Percentiles rank a stretch among this genome's conserved stretches.
These are phyloP conservation scores for Tachystola acroxantha DNA, from an alignment of 2,888 invertebrate species.

Conservation along the genomic window DNA sequence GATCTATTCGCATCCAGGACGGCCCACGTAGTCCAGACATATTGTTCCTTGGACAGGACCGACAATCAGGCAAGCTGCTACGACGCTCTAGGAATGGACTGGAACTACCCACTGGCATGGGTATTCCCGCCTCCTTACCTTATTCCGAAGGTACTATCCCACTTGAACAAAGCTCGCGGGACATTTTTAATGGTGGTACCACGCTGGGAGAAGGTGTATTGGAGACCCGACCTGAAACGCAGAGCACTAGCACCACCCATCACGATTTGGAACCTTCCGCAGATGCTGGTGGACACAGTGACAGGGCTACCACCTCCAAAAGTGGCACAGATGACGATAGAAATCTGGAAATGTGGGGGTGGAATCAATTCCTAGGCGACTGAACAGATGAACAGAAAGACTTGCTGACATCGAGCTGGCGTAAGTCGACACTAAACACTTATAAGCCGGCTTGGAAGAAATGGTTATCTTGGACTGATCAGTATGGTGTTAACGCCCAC, in stretches of 20 bases:
- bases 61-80: conserved; percentile 13
- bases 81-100: conserved; percentile 14
- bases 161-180: conserved; percentile 13
- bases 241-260: conserved; percentile 12
- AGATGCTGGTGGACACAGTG: conserved; percentile 3
- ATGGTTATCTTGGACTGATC: conserved; percentile 12
- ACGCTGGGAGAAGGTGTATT: conserved; percentile 15
- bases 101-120: conserved; percentile 18
- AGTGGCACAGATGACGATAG: conserved; percentile 2
- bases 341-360: conserved; percentile 26
- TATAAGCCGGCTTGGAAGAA: conserved; percentile 13
- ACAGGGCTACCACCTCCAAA: conserved; percentile 5
- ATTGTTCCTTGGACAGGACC: conserved; percentile 11
- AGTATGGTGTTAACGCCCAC: background rate
- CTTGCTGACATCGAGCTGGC: conserved; percentile 12
- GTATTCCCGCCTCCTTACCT: conserved; percentile 19
- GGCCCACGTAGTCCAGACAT: conserved; percentile 12
- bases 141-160: conserved; percentile 11
- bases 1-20: conserved; percentile 15
- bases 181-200: conserved; percentile 10
- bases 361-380: conserved; percentile 9
- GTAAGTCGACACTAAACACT: conserved; percentile 12
- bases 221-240: conserved; percentile 14
- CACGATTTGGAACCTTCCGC: conserved; percentile 6
- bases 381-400: conserved; percentile 15